Conservation (phyloP, 1,140 invertebrate genomes). For the Ptiloglossa arizonensis region DNA sequence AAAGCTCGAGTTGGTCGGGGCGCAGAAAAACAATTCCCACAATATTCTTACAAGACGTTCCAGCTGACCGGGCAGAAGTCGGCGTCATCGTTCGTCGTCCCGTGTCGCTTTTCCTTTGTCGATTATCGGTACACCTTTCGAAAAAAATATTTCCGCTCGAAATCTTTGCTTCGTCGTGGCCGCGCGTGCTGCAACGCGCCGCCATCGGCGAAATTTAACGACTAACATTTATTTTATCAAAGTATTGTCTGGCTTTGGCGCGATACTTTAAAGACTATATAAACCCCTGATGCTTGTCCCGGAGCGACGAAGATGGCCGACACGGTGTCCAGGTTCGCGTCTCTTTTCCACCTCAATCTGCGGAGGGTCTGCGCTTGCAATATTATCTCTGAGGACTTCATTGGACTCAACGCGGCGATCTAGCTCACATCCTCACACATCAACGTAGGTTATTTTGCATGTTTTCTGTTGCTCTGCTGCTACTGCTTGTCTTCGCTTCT, state of each 20-base stretch:
- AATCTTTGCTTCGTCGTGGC: slow-evolving; percentile 29
- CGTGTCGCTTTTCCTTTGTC: slow-evolving; percentile 7
- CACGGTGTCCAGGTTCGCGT: slow-evolving; percentile 54
- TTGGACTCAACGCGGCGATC: slow-evolving; percentile 74
- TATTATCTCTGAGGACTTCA: slow-evolving; percentile 65
- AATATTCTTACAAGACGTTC: slow-evolving; percentile 75
- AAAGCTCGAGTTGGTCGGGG: slow-evolving; percentile 60
- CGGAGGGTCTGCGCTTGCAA: slow-evolving; percentile 71
- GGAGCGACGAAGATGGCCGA: slow-evolving; percentile 58
- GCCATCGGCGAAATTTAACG: slow-evolving; percentile 41
- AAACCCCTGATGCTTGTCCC: slow-evolving; percentile 33
- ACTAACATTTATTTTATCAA: slow-evolving; percentile 52
- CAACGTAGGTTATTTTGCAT: slow-evolving; percentile 71
- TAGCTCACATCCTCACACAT: slow-evolving; percentile 78
- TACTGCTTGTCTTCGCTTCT: slow-evolving; percentile 64
- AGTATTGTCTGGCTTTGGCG: slow-evolving; percentile 53
- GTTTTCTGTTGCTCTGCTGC: slow-evolving; percentile 57
- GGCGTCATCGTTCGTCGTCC: slow-evolving; percentile 32
- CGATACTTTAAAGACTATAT: slow-evolving; percentile 48
- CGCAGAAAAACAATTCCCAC: slow-evolving; percentile 80
- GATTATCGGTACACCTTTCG: slow-evolving; percentile 30
- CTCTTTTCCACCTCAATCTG: slow-evolving; percentile 62
- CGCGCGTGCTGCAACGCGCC: not conserved
- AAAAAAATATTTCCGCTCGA: slow-evolving; percentile 47
- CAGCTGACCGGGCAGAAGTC: slow-evolving; percentile 60